Conservation (phyloP, 2,113 vertebrate species). For the Gymnogyps californianus region DNA sequence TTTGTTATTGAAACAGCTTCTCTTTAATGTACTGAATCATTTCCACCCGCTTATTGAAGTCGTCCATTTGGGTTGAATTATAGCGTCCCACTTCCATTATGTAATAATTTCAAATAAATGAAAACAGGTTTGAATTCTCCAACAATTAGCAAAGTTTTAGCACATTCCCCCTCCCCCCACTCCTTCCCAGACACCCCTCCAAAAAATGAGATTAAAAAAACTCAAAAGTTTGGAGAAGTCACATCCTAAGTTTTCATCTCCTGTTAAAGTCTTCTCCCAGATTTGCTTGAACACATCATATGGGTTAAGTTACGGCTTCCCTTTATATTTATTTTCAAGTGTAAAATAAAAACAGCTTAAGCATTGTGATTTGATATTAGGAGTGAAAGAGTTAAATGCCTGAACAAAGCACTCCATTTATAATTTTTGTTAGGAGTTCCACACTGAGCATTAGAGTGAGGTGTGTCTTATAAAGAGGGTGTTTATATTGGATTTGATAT, state of each 20-base stretch:
- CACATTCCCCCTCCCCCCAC: conserved; percentile 25
- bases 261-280: conserved; percentile 13
- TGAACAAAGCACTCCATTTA: conserved; percentile 50
- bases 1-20: conserved; percentile 71
- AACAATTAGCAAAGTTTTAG: conserved; percentile 74
- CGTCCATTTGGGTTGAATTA: conserved; percentile 78
- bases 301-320: conserved; percentile 11
- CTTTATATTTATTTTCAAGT: conserved; percentile 40
- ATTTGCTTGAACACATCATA: conserved; percentile 23
- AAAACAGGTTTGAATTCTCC: conserved; percentile 74
- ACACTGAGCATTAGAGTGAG: conserved; percentile 31
- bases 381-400: conserved; percentile 45
- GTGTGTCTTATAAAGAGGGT: conserved; percentile 62
- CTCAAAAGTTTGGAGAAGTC: not conserved
- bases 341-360: conserved; percentile 54
- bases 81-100: conserved; percentile 67
- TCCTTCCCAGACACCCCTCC: not conserved
- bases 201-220: conserved; percentile 19
- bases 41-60: conserved; percentile 71
- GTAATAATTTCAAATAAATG: conserved; percentile 76
- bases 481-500: conserved; percentile 69
- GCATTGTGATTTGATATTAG: conserved; percentile 6
- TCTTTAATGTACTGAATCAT: conserved; percentile 76
- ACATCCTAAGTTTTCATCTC: not conserved
- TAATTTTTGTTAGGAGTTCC: conserved; percentile 55